These are phyloP conservation scores for Babylonia areolata DNA, from an alignment of 1,140 invertebrate species.

Conservation along the genomic window DNA sequence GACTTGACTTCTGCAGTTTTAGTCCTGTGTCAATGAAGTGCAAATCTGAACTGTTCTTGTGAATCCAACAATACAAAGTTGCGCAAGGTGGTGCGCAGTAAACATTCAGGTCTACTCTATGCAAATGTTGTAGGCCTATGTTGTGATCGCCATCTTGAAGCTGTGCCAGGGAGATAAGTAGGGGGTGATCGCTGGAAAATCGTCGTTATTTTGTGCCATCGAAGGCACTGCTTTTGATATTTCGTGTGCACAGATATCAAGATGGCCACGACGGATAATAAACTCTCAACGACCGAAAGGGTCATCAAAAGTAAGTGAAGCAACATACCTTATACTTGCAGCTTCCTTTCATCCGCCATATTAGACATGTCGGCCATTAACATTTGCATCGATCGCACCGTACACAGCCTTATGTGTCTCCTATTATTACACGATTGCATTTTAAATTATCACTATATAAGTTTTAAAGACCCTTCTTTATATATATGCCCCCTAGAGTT, in stretches of 20 bases:
- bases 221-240: conserved; percentile 57
- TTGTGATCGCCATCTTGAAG: conserved; percentile 76
- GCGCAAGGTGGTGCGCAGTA: conserved; percentile 73
- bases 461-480: conserved; percentile 6
- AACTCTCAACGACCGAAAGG: conserved; percentile 84
- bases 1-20: neutral
- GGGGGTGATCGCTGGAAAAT: conserved; percentile 64
- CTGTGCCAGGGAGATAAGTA: conserved; percentile 57
- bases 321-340: conserved; percentile 31
- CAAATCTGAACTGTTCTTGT: neutral
- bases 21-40: neutral
- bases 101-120: conserved; percentile 61
- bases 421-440: neutral
- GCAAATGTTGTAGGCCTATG: conserved; percentile 70
- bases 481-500: no score
- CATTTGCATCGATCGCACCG: conserved; percentile 40
- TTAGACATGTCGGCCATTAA: conserved; percentile 59
- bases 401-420: conserved; percentile 36
- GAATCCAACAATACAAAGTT: conserved; percentile 69
- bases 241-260: conserved; percentile 61
- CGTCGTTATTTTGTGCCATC: conserved; percentile 67
- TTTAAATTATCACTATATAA: neutral
- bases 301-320: conserved; percentile 83
- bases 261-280: conserved; percentile 76
- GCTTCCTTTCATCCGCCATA: conserved; percentile 63